Percentiles rank a stretch among this genome's conserved stretches.
These are phyloP conservation scores for Phaedon cochleariae DNA, from an alignment of 2,888 invertebrate species.

Conservation along the genomic window DNA sequence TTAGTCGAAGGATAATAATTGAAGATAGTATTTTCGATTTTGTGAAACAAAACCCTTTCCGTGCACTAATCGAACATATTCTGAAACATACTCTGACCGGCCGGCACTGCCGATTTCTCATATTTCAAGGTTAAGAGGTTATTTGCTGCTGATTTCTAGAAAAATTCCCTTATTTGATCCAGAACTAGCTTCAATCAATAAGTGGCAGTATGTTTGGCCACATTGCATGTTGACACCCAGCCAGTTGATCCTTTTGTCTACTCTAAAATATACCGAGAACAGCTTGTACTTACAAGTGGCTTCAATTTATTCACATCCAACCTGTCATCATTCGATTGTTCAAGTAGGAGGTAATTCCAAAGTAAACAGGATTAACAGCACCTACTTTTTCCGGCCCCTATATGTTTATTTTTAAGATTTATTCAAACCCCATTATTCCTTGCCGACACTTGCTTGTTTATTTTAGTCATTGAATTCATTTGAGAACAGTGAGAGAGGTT, in stretches of 20 bases:
- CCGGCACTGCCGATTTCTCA: no score
- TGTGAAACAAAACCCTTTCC: no score
- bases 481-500: background rate
- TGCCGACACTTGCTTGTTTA: constrained; percentile 34
- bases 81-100: no score
- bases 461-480: constrained; percentile 27
- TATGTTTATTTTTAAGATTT: constrained; percentile 47
- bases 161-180: no score
- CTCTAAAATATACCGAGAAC: background rate
- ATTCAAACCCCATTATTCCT: constrained; percentile 37
- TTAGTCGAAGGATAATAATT: no score
- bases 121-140: no score
- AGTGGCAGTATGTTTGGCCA: no score
- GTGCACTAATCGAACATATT: no score
- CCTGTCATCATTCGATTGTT: constrained; percentile 20
- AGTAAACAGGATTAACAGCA: constrained; percentile 47
- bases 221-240: no score
- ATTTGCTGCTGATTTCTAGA: no score
- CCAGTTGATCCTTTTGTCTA: background rate
- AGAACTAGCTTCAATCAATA: no score
- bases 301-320: constrained; percentile 5
- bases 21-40: no score
- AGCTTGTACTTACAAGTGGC: background rate
- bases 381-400: constrained; percentile 39
- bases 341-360: constrained; percentile 42